Evolutionary conservation across 1,140 invertebrate species (phyloP), one percentile per base, ranked within the genome.

Genomic region (Rhagoletis zephyria): DNA sequence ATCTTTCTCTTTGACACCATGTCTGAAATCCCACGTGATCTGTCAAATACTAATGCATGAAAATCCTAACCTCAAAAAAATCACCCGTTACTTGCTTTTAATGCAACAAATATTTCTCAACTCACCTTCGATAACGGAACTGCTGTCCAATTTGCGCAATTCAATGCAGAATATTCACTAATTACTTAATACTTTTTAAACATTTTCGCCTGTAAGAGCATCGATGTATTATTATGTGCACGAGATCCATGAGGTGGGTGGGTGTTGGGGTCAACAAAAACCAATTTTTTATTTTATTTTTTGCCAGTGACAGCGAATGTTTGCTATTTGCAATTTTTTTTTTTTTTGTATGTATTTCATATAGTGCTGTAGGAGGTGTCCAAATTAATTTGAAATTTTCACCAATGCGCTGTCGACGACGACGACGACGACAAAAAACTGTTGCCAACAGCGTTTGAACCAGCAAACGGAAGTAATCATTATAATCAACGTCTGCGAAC

Each of bases 211-310:
- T 67, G 3, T 19, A 9, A n/a, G 19, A 7, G 45, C 48, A 10
- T 81, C 45, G 4, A 70, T 2, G 42, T 64, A 48, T 81, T 9
- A 59, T 9, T 56, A 56, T 30, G 51, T 81, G 45, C 48, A 56
- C 51, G 74, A 81, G 74, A 81, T 81, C 74, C 74, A 81, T 81
- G 56, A 74, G 67, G 67, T 45, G 14, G 67, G 40, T 74, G 10
- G 67, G 30, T 30, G 30, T 30, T 30, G 30, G 30, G 30, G 30
- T 30, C 30, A 30, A 40, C 45, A 45, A 42, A 74, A 74, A 74
- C 12, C 6, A 67, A 40, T 67, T 40, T 10, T 67, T 67, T 67
- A 30, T 30, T 30, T 30, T 30, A 30, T 30, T 30, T 30, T 30
- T 30, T 30, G 30, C 6, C 9, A 67, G 65, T 67, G 30, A 12